These are phyloP conservation scores for Anguilla obscura DNA, from an alignment of 2,797 vertebrate species.

Conservation along the genomic window DNA sequence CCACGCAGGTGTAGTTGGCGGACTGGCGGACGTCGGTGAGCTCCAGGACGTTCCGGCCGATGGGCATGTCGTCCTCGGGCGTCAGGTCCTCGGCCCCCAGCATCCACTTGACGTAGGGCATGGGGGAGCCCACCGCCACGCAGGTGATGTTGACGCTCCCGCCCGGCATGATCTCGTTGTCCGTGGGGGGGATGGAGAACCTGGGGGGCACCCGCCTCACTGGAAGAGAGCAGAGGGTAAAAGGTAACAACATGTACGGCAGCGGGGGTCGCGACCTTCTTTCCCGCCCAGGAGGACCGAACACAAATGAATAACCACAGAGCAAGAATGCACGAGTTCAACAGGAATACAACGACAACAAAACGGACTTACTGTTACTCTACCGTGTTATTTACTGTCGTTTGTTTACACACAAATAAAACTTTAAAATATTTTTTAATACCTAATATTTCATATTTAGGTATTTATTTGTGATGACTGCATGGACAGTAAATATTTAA, in stretches of 20 bases:
- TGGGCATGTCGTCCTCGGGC: slow-evolving; percentile 99
- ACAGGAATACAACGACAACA: slow-evolving; percentile 30
- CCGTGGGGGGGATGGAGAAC: slow-evolving; percentile 98
- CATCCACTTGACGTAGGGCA: slow-evolving; percentile 99
- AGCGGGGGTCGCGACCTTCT: slow-evolving; percentile 28
- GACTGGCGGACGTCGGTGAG: slow-evolving; percentile 97
- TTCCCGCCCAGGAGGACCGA: slow-evolving; percentile 39
- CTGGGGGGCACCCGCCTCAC: slow-evolving; percentile 95
- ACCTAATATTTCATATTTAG: slow-evolving; percentile 47
- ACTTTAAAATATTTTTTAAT: background rate
- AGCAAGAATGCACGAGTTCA: slow-evolving; percentile 8
- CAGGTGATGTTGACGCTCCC: slow-evolving; percentile 99
- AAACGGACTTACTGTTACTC: slow-evolving; percentile 29
- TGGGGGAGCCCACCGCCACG: slow-evolving; percentile 97
- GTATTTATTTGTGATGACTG: slow-evolving; percentile 38
- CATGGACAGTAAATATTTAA: slow-evolving; percentile 36
- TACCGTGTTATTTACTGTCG: slow-evolving; percentile 20
- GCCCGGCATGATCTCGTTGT: slow-evolving; percentile 99
- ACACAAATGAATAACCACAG: slow-evolving; percentile 14
- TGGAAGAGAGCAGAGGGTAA: slow-evolving; percentile 63
- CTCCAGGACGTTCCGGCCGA: slow-evolving; percentile 96
- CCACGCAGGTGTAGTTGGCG: slow-evolving; percentile 98
- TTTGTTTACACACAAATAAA: background rate
- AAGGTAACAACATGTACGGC: slow-evolving; percentile 66
- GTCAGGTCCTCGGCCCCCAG: slow-evolving; percentile 96